Conservation (phyloP, 2,113 vertebrate genomes). For the Ophiodon elongatus region DNA sequence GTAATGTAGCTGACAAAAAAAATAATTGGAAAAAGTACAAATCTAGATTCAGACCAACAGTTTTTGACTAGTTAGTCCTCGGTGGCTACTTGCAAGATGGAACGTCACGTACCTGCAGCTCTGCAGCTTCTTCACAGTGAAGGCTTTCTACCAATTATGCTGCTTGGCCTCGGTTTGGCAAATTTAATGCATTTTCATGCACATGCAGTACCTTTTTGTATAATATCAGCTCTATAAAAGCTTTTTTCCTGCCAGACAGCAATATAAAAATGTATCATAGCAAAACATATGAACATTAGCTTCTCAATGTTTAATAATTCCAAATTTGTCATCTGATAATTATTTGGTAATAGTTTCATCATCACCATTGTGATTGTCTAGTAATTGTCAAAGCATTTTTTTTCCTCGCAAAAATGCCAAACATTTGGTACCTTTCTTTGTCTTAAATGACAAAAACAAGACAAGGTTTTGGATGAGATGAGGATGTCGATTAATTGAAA, state of each 20-base stretch:
- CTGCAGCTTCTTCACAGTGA: not conserved
- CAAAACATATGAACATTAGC: not conserved
- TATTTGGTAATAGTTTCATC: not conserved
- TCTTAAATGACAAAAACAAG: not conserved
- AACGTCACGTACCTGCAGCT: not conserved
- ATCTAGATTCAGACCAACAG: not conserved
- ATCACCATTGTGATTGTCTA: not conserved
- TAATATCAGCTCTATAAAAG: not conserved
- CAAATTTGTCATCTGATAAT: not conserved
- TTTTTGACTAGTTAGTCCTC: not conserved
- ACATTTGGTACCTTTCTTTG: not conserved
- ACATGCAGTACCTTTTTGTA: not conserved
- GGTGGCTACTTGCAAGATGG: not conserved
- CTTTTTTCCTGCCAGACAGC: not conserved
- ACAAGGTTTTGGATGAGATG: too few species aligned
- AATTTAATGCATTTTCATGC: not conserved
- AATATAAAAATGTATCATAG: not conserved
- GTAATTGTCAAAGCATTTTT: not conserved
- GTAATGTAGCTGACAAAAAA: not conserved
- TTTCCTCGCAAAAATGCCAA: too few species aligned
- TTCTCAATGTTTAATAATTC: not conserved
- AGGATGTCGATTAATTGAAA: not conserved
- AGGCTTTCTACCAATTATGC: not conserved
- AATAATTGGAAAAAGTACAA: not conserved
- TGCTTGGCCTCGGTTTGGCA: not conserved